Conservation (phyloP, 2,797 vertebrate genomes). For the Taeniopygia guttata region DNA sequence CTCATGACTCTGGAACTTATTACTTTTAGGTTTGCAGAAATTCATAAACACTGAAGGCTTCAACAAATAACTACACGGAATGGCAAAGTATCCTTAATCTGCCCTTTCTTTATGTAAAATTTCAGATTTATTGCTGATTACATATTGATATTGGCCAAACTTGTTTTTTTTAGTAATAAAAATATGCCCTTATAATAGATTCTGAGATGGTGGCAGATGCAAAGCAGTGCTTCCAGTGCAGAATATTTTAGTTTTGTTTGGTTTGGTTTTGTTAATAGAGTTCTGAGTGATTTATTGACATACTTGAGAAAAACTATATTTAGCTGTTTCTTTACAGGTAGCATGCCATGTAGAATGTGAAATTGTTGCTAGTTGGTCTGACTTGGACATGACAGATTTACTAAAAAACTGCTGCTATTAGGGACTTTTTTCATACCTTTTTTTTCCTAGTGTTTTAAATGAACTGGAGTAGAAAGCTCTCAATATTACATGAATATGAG, state of each 20-base stretch:
- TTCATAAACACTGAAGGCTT: neutral
- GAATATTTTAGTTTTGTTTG: neutral
- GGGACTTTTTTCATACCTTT: slow-evolving; percentile 16
- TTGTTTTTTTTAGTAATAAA: neutral
- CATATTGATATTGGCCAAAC: neutral
- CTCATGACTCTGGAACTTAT: neutral
- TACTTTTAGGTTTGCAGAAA: slow-evolving; percentile 11
- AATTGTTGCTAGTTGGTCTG: slow-evolving; percentile 27
- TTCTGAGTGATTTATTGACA: slow-evolving; percentile 42
- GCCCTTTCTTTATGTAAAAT: neutral
- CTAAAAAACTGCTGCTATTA: slow-evolving; percentile 18
- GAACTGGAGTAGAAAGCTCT: neutral
- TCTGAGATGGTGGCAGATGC: neutral
- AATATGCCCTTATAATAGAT: neutral
- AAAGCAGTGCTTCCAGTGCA: neutral
- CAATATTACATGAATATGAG: neutral
- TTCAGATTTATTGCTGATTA: slow-evolving; percentile 30
- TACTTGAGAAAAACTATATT: slow-evolving; percentile 7
- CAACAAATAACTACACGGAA: slow-evolving; percentile 2
- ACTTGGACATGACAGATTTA: slow-evolving; percentile 28
- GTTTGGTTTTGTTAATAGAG: neutral
- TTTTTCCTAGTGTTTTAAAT: neutral
- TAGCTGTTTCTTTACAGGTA: slow-evolving; percentile 13
- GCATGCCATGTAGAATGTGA: slow-evolving; percentile 12
- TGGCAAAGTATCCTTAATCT: slow-evolving; percentile 8